Evolutionary conservation across 2,888 invertebrate species (phyloP).

Genomic region (Tryphoninae sp.): DNA sequence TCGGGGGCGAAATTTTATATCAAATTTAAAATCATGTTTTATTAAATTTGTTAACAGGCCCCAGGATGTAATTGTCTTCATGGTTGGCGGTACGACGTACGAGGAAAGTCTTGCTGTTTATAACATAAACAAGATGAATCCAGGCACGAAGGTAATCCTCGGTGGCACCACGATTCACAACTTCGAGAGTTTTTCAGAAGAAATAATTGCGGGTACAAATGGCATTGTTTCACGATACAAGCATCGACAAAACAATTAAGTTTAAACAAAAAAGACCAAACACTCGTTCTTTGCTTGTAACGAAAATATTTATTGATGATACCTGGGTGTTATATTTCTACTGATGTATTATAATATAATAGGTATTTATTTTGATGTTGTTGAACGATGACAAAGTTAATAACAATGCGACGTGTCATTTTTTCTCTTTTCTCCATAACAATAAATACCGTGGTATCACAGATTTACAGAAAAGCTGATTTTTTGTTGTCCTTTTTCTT

Average conservation of each 20-base stretch:
- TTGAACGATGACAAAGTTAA: slow-evolving; percentile 43
- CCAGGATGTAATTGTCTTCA: slow-evolving; percentile 97
- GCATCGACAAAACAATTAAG: slow-evolving; percentile 70
- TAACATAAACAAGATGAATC: slow-evolving; percentile 89
- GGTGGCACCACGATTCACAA: slow-evolving; percentile 98
- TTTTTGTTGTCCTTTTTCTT: slow-evolving; percentile 13
- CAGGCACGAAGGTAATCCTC: slow-evolving; percentile 89
- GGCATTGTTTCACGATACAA: slow-evolving; percentile 86
- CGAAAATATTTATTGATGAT: slow-evolving; percentile 70
- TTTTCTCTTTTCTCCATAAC: slow-evolving; percentile 28
- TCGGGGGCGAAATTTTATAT: slow-evolving; percentile 72
- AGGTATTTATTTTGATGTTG: slow-evolving; percentile 56
- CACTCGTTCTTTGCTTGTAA: slow-evolving; percentile 59
- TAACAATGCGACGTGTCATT: slow-evolving; percentile 21
- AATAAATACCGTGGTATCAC: slow-evolving; percentile 53
- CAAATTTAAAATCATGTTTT: background rate
- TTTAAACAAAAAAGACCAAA: slow-evolving; percentile 29
- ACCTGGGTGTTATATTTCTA: slow-evolving; percentile 60
- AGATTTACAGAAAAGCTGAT: slow-evolving; percentile 50
- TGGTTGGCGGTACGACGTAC: slow-evolving; percentile 97
- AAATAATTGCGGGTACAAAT: slow-evolving; percentile 87
- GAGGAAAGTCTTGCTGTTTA: slow-evolving; percentile 96
- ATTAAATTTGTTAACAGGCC: slow-evolving; percentile 82
- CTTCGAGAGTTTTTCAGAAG: slow-evolving; percentile 90
- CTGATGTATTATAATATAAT: slow-evolving; percentile 59